Percentiles rank a stretch among this genome's conserved stretches.
phyloP scores from a whole-genome alignment of 1,140 invertebrate genomes.

The Cyclargus thomasi region DNA sequence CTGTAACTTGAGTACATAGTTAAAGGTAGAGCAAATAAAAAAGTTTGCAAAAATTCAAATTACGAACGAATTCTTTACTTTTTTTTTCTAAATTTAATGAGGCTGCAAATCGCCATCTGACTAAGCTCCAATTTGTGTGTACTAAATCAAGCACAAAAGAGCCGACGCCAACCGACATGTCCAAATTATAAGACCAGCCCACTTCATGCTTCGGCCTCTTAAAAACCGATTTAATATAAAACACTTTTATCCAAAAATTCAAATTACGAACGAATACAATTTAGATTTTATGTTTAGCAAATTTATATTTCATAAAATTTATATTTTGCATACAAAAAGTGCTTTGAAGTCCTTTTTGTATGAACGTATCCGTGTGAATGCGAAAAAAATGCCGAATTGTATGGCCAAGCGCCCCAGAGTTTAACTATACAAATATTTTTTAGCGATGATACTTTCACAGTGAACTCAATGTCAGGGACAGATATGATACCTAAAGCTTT shows the following conservation, averaged over 20 bases:
- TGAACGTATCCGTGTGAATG: too few species aligned
- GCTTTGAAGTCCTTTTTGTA: too few species aligned
- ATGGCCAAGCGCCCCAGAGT: too few species aligned
- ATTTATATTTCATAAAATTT: too few species aligned
- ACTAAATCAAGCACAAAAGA: slow-evolving; percentile 70
- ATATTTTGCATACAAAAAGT: too few species aligned
- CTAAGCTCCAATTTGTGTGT: slow-evolving; percentile 59
- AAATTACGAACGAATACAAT: too few species aligned
- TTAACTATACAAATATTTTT: too few species aligned
- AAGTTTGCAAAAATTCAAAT: not conserved
- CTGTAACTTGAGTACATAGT: not conserved
- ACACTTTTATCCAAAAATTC: not conserved
- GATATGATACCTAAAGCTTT: too few species aligned
- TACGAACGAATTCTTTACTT: not conserved
- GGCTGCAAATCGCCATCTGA: slow-evolving; percentile 8
- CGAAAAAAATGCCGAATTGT: too few species aligned
- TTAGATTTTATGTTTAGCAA: too few species aligned
- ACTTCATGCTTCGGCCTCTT: not conserved
- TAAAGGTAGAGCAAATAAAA: not conserved
- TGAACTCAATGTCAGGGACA: too few species aligned
- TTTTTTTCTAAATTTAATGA: not conserved
- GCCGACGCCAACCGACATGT: slow-evolving; percentile 62
- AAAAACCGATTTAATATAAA: not conserved
- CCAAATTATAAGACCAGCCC: slow-evolving; percentile 50
- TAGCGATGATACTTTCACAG: too few species aligned